Conservation (phyloP, 2,888 invertebrate species). For the Campaea margaritaria region DNA sequence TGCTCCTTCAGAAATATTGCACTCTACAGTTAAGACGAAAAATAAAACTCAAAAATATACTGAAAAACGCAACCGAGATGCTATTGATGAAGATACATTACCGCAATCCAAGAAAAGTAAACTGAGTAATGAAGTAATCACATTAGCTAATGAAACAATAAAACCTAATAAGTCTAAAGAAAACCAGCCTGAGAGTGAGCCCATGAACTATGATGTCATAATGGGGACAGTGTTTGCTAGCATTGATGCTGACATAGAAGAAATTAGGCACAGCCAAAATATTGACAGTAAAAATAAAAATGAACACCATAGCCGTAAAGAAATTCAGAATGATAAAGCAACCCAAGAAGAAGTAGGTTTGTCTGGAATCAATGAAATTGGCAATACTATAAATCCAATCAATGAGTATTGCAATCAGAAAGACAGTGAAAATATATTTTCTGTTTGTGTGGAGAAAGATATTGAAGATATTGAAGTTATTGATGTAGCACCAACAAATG, state of each 20-base stretch:
- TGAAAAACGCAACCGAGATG: conserved; percentile 62
- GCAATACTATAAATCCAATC: conserved; percentile 24
- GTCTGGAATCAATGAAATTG: conserved; percentile 4
- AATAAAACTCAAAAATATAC: conserved; percentile 51
- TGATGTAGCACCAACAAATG: conserved; percentile 35
- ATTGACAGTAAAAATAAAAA: conserved; percentile 22
- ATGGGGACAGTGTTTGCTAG: conserved; percentile 74
- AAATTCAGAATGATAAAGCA: conserved; percentile 6
- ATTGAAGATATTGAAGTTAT: conserved; percentile 54
- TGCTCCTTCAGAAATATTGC: conserved; percentile 67
- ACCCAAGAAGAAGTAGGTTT: conserved; percentile 40
- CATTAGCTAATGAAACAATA: conserved; percentile 20
- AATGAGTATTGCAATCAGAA: conserved; percentile 51
- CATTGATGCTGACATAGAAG: conserved; percentile 73
- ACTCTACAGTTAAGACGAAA: conserved; percentile 53
- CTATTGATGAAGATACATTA: conserved; percentile 45
- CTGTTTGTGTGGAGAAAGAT: conserved; percentile 59
- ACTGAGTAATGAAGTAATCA: conserved; percentile 36
- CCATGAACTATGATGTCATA: conserved; percentile 68
- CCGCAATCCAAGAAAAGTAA: conserved; percentile 64
- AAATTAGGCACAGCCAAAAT: conserved; percentile 50
- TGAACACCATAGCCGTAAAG: conserved; percentile 16
- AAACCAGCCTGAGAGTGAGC: conserved; percentile 59
- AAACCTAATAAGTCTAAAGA: conserved; percentile 27
- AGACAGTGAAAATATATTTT: conserved; percentile 75